Evolutionary conservation across 2,113 vertebrate species (phyloP).

Genomic region (Rhabdornis inornatus): DNA sequence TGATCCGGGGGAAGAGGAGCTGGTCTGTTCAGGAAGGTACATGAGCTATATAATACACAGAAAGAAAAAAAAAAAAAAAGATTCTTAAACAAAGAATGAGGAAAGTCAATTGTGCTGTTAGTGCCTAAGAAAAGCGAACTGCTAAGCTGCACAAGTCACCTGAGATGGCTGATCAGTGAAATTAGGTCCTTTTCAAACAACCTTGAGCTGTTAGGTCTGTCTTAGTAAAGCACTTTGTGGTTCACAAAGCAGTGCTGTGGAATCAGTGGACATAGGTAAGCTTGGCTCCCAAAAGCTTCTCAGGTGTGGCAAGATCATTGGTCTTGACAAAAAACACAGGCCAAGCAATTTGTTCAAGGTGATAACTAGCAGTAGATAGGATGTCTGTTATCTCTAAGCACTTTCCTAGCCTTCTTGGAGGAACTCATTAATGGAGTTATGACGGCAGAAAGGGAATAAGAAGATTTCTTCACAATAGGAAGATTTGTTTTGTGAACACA

Average conservation of each 20-base stretch:
- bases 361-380: background rate
- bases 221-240: background rate
- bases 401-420: background rate
- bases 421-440: background rate
- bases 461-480: background rate
- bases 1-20: background rate
- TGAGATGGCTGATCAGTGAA: background rate
- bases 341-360: background rate
- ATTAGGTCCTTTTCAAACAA: background rate
- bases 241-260: background rate
- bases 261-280: background rate
- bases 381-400: background rate
- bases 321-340: background rate
- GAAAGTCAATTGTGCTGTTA: background rate
- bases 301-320: background rate
- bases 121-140: background rate
- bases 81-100: background rate
- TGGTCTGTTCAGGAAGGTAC: background rate
- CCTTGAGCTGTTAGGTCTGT: background rate
- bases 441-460: background rate
- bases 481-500: background rate
- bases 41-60: fast-evolving
- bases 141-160: background rate
- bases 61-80: background rate
- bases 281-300: background rate